Base-by-base conservation (phyloP, 2,797 vertebrate genomes). In the Manis javanica region DNA sequence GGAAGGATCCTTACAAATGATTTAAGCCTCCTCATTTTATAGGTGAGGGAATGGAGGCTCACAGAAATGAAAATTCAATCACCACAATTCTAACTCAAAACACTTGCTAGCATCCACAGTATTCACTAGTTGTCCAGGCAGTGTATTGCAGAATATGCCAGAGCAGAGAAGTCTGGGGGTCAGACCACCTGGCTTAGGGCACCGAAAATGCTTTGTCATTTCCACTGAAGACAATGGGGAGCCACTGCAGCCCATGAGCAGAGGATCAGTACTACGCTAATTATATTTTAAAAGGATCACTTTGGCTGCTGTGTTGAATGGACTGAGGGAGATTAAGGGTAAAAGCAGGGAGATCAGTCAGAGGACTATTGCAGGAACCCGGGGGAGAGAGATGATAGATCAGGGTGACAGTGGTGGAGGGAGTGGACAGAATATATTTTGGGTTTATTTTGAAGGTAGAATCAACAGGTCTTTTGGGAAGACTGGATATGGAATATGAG, bases 21-120 rank as follows among this genome's bases (percentile, higher is more conserved):
- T 84, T 66, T 68, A 79, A 66, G 79, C 15, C 39, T 91, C 15
- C 31, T 85, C 5, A 29, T 85, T 92, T 93, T 95, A 39, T 29
- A 90, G 39, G 31, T 83, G 37, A 97, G 92, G 39, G 87, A 94
- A 87, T 7, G 26, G 29, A 86, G 61, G 21, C 61, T 88, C 37
- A 46, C 39, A 55, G 75, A 69, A 72, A 87, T 61, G 24, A 79
- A 26, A 90, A 59, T 11, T 92, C 75, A 85, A 26, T 46, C 39
- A 75, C n/a, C 31, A 34, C 29, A 93, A 93, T 83, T 92, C 69
- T 74, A 68, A 61, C 23, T 93, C 19, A 94, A 21, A 85, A 53
- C 5, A 37, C 6, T 69, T 82, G 75, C 6, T 74, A 69, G 34
- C 79, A 83, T 42, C 26, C 86, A 66, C 85, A 66, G 37, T 90